Percentiles rank a stretch among this genome's conserved stretches.
These are phyloP conservation scores for Paralichthys olivaceus DNA, from an alignment of 2,113 vertebrate species.

Conservation along the genomic window DNA sequence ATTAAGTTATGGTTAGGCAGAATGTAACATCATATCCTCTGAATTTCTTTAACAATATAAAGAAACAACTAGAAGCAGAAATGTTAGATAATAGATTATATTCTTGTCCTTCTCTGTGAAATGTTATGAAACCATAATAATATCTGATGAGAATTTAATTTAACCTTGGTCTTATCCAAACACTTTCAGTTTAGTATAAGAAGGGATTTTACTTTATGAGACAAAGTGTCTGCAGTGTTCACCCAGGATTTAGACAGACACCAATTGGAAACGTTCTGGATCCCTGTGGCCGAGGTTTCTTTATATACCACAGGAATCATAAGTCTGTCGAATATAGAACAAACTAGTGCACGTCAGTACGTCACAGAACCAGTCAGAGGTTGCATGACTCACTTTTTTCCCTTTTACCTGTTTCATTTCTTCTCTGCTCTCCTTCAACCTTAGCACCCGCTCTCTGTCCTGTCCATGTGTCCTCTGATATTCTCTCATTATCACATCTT, in stretches of 20 bases:
- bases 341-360: no score
- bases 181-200: no score
- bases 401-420: not conserved
- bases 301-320: no score
- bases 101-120: not conserved
- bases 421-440: not conserved
- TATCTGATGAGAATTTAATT: not conserved
- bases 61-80: not conserved
- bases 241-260: not conserved
- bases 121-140: not conserved
- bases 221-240: no score
- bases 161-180: no score
- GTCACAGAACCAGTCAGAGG: not conserved
- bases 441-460: not conserved
- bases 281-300: no score
- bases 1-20: no score
- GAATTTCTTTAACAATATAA: not conserved
- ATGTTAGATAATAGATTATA: no score
- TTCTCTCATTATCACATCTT: slow-evolving; percentile 11
- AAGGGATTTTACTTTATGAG: no score
- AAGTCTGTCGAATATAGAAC: no score
- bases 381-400: slow-evolving; percentile 13
- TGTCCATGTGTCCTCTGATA: not conserved
- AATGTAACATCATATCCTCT: no score
- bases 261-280: no score